Evolutionary conservation across 2,888 invertebrate species (phyloP).

Genomic region (Eucera pruinosa): DNA sequence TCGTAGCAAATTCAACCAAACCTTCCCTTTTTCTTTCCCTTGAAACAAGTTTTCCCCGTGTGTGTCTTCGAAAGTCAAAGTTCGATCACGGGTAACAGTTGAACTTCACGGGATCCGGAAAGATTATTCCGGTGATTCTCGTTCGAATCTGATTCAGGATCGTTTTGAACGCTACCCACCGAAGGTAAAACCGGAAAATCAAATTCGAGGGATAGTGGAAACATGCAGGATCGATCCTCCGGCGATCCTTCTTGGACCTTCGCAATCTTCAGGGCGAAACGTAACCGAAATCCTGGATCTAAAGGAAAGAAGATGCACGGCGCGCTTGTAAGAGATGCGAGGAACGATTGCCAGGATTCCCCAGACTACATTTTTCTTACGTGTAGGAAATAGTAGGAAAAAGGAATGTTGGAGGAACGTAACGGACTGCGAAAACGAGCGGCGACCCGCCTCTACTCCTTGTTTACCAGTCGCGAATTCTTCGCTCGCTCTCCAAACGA

Average conservation of each 20-base stretch:
- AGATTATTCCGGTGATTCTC: conserved; percentile 12
- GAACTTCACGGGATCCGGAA: background rate
- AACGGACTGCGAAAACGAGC: conserved; percentile 17
- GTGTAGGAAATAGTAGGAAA: no score
- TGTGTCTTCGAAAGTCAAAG: background rate
- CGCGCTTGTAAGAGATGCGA: background rate
- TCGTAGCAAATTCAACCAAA: conserved; percentile 14
- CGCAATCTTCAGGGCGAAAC: no score
- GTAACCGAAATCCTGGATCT: background rate
- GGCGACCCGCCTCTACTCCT: conserved; percentile 2
- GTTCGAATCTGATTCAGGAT: background rate
- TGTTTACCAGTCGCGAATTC: conserved; percentile 20
- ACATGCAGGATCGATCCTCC: background rate
- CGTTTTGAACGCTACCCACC: background rate
- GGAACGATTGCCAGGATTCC: background rate
- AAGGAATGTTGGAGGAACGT: background rate
- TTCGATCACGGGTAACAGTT: background rate
- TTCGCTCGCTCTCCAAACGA: background rate
- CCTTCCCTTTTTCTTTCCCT: background rate
- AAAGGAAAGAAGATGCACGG: background rate
- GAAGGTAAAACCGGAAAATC: background rate
- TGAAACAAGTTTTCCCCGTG: background rate
- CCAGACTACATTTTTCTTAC: background rate
- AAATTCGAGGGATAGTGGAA: background rate
- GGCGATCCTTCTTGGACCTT: background rate